Conservation (phyloP, 2,888 invertebrate species). For the Margaritifera margaritifera region DNA sequence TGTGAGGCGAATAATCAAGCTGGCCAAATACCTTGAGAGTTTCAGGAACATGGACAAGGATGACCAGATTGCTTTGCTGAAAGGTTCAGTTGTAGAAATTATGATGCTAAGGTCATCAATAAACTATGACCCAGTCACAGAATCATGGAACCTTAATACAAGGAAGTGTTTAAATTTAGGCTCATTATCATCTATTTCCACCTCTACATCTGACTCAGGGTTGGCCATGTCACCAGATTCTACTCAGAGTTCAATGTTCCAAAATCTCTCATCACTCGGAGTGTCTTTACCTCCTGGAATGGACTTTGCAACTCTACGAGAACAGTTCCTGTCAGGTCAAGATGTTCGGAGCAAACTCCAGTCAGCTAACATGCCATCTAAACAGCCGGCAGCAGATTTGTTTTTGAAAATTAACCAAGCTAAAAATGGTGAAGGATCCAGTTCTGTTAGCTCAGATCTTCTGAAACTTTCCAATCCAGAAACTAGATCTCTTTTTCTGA, state of each 20-base stretch:
- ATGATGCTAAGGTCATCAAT: constrained; percentile 67
- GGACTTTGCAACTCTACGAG: too few species aligned
- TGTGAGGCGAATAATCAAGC: constrained; percentile 79
- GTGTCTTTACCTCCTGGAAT: too few species aligned
- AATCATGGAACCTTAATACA: constrained; percentile 61
- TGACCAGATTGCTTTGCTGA: constrained; percentile 86
- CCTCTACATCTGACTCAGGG: neutral
- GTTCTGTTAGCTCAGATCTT: constrained; percentile 54
- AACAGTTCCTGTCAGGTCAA: too few species aligned
- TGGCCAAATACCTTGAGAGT: constrained; percentile 82
- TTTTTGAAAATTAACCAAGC: neutral
- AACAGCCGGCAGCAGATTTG: too few species aligned
- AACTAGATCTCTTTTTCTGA: constrained; percentile 58
- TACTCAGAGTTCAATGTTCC: neutral
- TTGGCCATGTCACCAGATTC: constrained; percentile 4
- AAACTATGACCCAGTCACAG: constrained; percentile 61
- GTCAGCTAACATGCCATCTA: too few species aligned
- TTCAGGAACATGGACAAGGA: constrained; percentile 95
- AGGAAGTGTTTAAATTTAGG: constrained; percentile 34
- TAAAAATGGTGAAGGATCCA: neutral
- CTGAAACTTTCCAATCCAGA: constrained; percentile 56
- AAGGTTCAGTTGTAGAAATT: constrained; percentile 67
- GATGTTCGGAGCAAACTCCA: too few species aligned
- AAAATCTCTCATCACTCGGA: neutral
- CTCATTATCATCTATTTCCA: constrained; percentile 1